Evolutionary conservation across 2,797 vertebrate species (phyloP), one percentile per base, ranked within the genome.

Genomic region (Poeciliopsis infans): DNA sequence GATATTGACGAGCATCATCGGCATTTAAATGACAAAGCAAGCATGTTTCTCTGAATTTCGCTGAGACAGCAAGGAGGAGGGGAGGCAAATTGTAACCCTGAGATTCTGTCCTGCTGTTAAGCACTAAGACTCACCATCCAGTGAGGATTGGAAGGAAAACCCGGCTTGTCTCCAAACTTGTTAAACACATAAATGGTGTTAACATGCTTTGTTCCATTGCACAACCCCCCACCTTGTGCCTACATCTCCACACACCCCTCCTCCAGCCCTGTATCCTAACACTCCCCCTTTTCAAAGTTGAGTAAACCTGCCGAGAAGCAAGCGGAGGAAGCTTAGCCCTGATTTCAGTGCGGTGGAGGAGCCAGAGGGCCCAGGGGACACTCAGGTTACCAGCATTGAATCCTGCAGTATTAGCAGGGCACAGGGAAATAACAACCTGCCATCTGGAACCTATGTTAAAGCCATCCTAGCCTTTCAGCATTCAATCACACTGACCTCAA

Each of bases 331-430:
- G 86, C 88, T 91, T 88, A 83, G 88, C 36, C 92, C 90, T 94
- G 95, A 95, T 94, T 95, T 92, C 94, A 93, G 88, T 92, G 90
- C 93, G 90, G 88, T 90, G 93, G 94, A 95, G 96, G 95, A 96
- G 94, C 90, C 80, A 84, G 87, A 86, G 89, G 93, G 79, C 93
- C 95, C 85, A 1, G 75, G 96, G 96, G 95, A 95, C 88, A 92
- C 94, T 97, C 95, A 71, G 90, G 94, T 98, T 97, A 97, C 97
- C 92, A 82, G 90, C 90, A 83, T 90, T 6, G 86, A 93, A 94
- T 95, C 94, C 94, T 92, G 94, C 95, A 91, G 93, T 93, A 95
- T 96, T 96, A 96, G 91, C 94, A 90, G 91, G 90, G 89, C 94
- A 93, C 80, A 80, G 88, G 93, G 91, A 95, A 96, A 95, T 95